Conservation (phyloP, 1,140 invertebrate species). For the Scaptomyza graminum region DNA sequence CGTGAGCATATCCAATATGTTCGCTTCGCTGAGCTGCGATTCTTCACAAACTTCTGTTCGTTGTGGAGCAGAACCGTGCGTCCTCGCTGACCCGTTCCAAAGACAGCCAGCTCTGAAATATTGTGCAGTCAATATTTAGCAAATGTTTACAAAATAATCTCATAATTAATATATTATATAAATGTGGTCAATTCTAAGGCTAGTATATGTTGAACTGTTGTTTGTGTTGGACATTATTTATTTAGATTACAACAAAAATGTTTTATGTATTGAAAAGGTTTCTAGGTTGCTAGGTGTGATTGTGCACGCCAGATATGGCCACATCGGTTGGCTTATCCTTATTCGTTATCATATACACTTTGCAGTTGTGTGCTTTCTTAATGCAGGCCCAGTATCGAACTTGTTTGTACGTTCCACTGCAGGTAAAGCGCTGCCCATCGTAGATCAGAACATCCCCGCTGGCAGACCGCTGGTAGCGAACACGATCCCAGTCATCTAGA, state of each 20-base stretch:
- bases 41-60: constrained; percentile 79
- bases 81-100: constrained; percentile 76
- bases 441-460: constrained; percentile 49
- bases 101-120: constrained; percentile 73
- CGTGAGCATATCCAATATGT: constrained; percentile 81
- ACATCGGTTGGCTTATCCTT: constrained; percentile 61
- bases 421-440: constrained; percentile 40
- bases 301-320: constrained; percentile 67
- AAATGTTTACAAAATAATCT: background rate
- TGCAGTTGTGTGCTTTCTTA: constrained; percentile 29
- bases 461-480: constrained; percentile 48
- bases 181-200: constrained; percentile 22
- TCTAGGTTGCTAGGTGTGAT: constrained; percentile 39
- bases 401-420: constrained; percentile 37
- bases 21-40: constrained; percentile 71
- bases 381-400: constrained; percentile 54
- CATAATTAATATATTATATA: background rate
- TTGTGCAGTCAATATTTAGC: background rate
- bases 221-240: constrained; percentile 18
- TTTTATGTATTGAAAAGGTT: background rate
- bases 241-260: constrained; percentile 12
- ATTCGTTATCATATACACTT: constrained; percentile 58
- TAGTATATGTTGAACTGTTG: constrained; percentile 19
- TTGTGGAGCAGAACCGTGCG: constrained; percentile 67
- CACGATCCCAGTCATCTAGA: constrained; percentile 68